Percentiles rank a stretch among this genome's conserved stretches.
Evolutionary conservation across 2,888 invertebrate species (phyloP).

Genomic region (Nephrotoma guestfalica): DNA sequence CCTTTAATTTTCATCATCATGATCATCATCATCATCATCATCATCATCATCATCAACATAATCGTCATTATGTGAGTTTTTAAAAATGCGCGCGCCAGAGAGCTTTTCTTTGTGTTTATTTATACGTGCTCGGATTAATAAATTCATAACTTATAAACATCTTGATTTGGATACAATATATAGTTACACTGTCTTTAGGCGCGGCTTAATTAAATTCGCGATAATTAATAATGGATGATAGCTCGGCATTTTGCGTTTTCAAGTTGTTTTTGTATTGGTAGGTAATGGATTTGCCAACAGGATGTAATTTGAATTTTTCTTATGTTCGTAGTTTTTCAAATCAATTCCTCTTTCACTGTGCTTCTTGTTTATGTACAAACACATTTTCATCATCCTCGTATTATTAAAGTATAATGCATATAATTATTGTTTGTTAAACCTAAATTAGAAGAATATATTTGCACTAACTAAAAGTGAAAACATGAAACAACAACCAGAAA

Average conservation of each 20-base stretch:
- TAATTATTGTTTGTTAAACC: neutral
- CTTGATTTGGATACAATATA: too few relatives aligned
- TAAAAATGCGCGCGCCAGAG: neutral
- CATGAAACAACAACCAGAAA: neutral
- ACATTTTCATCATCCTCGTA: neutral
- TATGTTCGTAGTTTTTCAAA: neutral
- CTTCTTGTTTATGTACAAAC: neutral
- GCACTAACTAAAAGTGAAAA: neutral
- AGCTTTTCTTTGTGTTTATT: too few relatives aligned
- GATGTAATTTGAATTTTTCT: neutral
- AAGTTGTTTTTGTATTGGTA: too few relatives aligned
- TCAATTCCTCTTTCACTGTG: neutral
- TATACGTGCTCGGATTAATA: too few relatives aligned
- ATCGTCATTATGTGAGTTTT: neutral
- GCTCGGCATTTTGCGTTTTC: neutral
- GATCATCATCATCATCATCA: neutral
- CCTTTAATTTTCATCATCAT: neutral
- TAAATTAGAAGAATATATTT: neutral
- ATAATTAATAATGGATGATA: neutral
- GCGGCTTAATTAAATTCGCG: too few relatives aligned
- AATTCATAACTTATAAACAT: too few relatives aligned
- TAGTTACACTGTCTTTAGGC: too few relatives aligned
- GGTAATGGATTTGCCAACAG: neutral
- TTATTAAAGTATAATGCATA: neutral
- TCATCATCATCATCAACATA: too few relatives aligned